Conservation (phyloP, 2,797 vertebrate species). For the Enteromius thamalakanensis region DNA sequence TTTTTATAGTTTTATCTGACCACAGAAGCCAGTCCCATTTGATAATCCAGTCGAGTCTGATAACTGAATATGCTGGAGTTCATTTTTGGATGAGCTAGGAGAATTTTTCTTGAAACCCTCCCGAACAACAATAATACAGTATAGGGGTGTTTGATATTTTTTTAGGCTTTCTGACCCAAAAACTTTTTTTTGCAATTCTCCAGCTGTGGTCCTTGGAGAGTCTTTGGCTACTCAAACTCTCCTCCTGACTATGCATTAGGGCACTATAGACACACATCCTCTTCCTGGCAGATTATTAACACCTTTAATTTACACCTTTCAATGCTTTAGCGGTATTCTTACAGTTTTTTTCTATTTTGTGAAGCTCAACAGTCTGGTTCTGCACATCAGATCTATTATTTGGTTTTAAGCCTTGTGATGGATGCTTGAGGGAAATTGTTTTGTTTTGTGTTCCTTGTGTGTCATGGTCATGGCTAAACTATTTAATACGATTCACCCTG, state of each 20-base stretch:
- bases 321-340: too few species aligned
- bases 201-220: not conserved
- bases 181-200: not conserved
- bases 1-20: too few species aligned
- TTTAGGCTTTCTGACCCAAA: not conserved
- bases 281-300: not conserved
- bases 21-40: too few species aligned
- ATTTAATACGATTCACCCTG: not conserved
- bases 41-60: not conserved
- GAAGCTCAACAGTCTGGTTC: not conserved
- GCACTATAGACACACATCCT: not conserved
- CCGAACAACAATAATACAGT: not conserved
- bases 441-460: not conserved
- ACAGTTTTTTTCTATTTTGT: not conserved
- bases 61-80: not conserved
- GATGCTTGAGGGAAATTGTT: not conserved
- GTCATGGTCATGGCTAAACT: not conserved
- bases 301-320: too few species aligned
- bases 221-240: not conserved
- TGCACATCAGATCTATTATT: not conserved
- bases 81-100: not conserved
- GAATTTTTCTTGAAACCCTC: not conserved
- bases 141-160: not conserved
- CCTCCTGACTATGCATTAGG: not conserved
- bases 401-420: not conserved